Percentiles rank a stretch among this genome's conserved stretches.
Conservation (phyloP, 2,888 invertebrate genomes). For the Fragum whitleyi region DNA sequence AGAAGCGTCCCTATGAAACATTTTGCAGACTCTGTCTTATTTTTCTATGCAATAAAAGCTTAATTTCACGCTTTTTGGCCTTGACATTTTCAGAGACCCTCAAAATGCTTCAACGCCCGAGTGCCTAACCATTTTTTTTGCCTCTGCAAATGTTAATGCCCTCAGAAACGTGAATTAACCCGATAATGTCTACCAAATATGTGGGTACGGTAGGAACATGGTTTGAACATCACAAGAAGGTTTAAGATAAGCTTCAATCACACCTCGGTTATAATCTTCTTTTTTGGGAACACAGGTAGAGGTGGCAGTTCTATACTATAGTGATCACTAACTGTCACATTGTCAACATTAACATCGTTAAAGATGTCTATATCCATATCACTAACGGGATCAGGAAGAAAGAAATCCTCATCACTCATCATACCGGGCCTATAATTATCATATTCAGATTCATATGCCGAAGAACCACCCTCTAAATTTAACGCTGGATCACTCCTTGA, state of each 20-base stretch:
- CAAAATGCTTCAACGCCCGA: too few species aligned
- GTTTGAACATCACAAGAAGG: too few species aligned
- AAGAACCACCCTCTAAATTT: slow-evolving; percentile 82
- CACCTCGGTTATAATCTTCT: slow-evolving; percentile 80
- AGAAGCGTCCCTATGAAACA: too few species aligned
- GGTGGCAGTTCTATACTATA: slow-evolving; percentile 83
- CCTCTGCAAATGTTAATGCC: too few species aligned
- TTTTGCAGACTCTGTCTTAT: too few species aligned
- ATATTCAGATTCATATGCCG: slow-evolving; percentile 91
- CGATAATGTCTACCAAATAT: too few species aligned
- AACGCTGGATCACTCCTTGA: slow-evolving; percentile 83
- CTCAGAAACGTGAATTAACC: too few species aligned
- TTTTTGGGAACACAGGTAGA: slow-evolving; percentile 67
- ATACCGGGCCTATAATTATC: slow-evolving; percentile 88
- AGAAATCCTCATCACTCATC: slow-evolving; percentile 85
- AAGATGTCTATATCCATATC: slow-evolving; percentile 84
- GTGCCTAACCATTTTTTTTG: too few species aligned
- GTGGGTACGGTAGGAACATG: too few species aligned
- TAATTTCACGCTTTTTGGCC: too few species aligned
- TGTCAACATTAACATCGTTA: slow-evolving; percentile 83
- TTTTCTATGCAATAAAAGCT: too few species aligned
- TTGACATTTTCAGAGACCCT: too few species aligned
- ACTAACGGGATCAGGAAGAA: slow-evolving; percentile 83
- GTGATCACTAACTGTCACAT: slow-evolving; percentile 83
- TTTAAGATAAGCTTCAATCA: slow-evolving; percentile 42